phyloP scores from a whole-genome alignment of 1,140 invertebrate species.

The Leptopilina boulardi region DNA sequence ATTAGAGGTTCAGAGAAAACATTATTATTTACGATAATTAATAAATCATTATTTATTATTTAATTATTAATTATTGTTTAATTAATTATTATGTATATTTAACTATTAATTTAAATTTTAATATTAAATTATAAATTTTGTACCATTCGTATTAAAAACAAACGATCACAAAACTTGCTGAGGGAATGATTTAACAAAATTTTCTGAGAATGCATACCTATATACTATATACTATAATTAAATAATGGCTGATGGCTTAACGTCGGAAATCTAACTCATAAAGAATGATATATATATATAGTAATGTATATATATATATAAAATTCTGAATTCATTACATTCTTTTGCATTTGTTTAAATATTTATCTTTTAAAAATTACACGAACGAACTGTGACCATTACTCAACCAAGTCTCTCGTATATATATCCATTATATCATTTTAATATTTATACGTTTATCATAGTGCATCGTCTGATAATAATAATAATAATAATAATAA shows the following conservation, averaged over 20 bases:
- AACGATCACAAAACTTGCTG: constrained; percentile 15
- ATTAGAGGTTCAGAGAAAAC: too few species aligned
- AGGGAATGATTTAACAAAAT: constrained; percentile 24
- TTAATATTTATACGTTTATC: neutral
- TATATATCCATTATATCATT: constrained; percentile 7
- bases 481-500: too few species aligned
- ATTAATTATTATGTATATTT: too few species aligned
- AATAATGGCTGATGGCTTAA: constrained; percentile 23
- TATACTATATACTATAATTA: too few species aligned
- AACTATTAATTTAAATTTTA: too few species aligned
- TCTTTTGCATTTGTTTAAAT: neutral
- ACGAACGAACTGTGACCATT: neutral
- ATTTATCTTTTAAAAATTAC: neutral
- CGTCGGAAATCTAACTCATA: neutral
- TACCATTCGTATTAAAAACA: neutral
- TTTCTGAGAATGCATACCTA: constrained; percentile 30
- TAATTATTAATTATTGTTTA: too few species aligned
- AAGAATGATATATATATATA: neutral
- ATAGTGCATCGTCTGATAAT: constrained; percentile 8
- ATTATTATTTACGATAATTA: too few species aligned
- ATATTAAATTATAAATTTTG: too few species aligned
- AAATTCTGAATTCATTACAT: neutral
- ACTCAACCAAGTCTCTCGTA: neutral
- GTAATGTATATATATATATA: too few species aligned
- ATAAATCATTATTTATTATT: too few species aligned